Conservation (phyloP, 1,140 invertebrate genomes). For the Bicyclus anynana region DNA sequence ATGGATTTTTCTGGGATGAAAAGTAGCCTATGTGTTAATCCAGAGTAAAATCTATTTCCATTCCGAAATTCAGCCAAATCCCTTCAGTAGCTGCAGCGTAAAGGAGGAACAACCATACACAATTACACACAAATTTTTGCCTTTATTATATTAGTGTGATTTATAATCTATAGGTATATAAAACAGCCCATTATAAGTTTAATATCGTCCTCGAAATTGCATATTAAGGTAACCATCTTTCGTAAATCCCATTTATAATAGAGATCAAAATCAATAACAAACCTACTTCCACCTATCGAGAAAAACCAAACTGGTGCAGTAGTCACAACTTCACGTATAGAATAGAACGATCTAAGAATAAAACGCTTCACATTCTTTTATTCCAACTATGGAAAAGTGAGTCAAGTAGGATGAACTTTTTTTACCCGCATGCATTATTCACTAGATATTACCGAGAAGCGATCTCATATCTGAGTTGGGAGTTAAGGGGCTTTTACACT, state of each 20-base stretch:
- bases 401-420: constrained; percentile 16
- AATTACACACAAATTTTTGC: too few species aligned
- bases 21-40: too few species aligned
- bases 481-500: constrained; percentile 17
- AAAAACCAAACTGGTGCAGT: background rate
- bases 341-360: constrained; percentile 3
- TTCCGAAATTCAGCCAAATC: too few species aligned
- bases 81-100: too few species aligned
- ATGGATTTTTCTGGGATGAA: too few species aligned
- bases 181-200: too few species aligned
- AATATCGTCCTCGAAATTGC: background rate
- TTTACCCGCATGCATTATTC: constrained; percentile 17
- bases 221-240: background rate
- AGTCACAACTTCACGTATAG: background rate
- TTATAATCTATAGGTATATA: too few species aligned
- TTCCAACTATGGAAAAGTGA: constrained; percentile 14
- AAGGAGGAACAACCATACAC: too few species aligned
- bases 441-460: constrained; percentile 21
- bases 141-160: too few species aligned
- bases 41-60: too few species aligned
- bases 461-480: constrained; percentile 20
- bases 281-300: background rate
- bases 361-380: constrained; percentile 3
- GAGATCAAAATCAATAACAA: background rate
- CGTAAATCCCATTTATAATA: background rate